phyloP scores from a whole-genome alignment of 2,797 vertebrate species.

The Manis javanica region DNA sequence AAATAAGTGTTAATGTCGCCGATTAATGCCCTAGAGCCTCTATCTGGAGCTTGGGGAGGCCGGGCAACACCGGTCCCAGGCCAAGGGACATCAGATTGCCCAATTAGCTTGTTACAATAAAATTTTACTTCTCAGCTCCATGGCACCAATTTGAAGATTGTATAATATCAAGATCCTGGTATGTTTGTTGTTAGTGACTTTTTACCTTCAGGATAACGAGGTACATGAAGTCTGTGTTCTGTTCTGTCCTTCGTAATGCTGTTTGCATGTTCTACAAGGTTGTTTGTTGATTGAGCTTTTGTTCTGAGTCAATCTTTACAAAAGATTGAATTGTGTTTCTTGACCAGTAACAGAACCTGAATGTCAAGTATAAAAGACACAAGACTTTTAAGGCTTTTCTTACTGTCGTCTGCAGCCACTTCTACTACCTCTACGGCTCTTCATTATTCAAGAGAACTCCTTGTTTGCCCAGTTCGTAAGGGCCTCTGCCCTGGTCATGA shows the following conservation, averaged over 20 bases:
- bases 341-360: neutral
- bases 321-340: neutral
- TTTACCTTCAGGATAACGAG: neutral
- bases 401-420: neutral
- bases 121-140: neutral
- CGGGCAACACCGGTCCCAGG: neutral
- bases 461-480: neutral
- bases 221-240: neutral
- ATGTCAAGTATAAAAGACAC: neutral
- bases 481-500: neutral
- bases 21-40: neutral
- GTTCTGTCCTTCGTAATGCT: neutral
- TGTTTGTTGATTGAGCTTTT: neutral
- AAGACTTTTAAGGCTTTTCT: neutral
- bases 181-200: neutral
- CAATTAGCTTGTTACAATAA: neutral
- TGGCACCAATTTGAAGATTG: neutral
- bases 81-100: neutral
- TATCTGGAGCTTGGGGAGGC: neutral
- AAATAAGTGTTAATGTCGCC: neutral
- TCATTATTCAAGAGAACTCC: neutral
- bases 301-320: neutral
- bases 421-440: neutral
- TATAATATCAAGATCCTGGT: neutral
- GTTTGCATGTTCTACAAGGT: neutral